phyloP scores from a whole-genome alignment of 2,797 vertebrate genomes.

The Crenichthys baileyi region DNA sequence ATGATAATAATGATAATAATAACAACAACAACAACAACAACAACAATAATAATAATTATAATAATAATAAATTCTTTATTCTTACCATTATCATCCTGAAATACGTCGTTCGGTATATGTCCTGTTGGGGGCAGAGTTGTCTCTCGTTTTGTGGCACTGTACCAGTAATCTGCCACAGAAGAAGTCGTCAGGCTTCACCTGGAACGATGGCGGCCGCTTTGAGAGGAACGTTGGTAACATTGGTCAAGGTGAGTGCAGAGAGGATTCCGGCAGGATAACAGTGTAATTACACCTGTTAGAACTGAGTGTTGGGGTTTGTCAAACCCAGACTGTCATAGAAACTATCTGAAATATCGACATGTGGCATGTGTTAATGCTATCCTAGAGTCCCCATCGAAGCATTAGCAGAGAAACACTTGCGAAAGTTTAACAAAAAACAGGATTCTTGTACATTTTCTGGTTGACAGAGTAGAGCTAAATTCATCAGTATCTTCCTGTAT shows the following conservation, averaged over 20 bases:
- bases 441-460: background rate
- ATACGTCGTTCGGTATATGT: background rate
- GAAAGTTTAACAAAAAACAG: background rate
- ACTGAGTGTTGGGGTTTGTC: background rate
- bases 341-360: background rate
- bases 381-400: background rate
- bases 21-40: background rate
- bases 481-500: background rate
- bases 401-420: background rate
- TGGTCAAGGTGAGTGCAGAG: slow-evolving; percentile 79
- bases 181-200: slow-evolving; percentile 7
- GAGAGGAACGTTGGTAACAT: slow-evolving; percentile 74
- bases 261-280: background rate
- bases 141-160: too few species aligned
- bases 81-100: background rate
- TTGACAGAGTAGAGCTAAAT: background rate
- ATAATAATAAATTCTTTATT: background rate
- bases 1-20: too few species aligned
- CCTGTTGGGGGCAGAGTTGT: slow-evolving; percentile 4
- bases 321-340: background rate
- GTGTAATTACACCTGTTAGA: background rate
- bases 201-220: slow-evolving; percentile 77
- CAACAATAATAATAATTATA: background rate
- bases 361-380: slow-evolving; percentile 16
- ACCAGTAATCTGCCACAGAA: slow-evolving; percentile 9